Percentiles rank a stretch among this genome's conserved stretches.
Evolutionary conservation across 2,888 invertebrate genomes (phyloP).

Genomic region (Chouioia cunea): DNA sequence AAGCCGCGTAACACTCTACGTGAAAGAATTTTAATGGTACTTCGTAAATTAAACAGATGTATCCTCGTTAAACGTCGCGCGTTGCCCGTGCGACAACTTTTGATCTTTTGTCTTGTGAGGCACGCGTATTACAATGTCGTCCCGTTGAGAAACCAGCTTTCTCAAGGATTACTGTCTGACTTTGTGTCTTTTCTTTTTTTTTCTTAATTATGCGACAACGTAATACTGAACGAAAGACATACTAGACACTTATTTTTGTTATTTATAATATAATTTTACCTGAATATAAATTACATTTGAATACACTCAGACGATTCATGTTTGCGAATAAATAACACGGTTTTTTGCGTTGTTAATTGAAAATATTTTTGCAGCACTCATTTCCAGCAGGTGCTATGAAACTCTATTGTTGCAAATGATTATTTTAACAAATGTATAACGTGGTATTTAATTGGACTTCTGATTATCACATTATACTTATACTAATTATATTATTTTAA

Average conservation of each 20-base stretch:
- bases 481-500: no score
- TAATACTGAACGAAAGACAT: constrained; percentile 23
- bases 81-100: constrained; percentile 9
- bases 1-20: constrained; percentile 1
- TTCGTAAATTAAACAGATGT: constrained; percentile 24
- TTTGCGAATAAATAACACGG: no score
- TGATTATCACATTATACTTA: no score
- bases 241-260: constrained; percentile 19
- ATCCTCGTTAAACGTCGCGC: constrained; percentile 18
- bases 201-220: constrained; percentile 33
- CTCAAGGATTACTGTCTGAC: constrained; percentile 12
- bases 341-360: no score
- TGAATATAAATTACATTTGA: no score
- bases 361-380: no score
- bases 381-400: no score
- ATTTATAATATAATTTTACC: constrained; percentile 21
- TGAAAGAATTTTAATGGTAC: constrained; percentile 31
- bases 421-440: no score
- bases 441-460: no score
- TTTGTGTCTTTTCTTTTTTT: not conserved
- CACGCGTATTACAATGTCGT: constrained; percentile 21
- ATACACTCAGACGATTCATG: no score
- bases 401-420: no score
- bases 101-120: constrained; percentile 26
- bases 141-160: constrained; percentile 25